Base-by-base conservation (phyloP, 1,140 invertebrate species). In the Colletes latitarsis region DNA sequence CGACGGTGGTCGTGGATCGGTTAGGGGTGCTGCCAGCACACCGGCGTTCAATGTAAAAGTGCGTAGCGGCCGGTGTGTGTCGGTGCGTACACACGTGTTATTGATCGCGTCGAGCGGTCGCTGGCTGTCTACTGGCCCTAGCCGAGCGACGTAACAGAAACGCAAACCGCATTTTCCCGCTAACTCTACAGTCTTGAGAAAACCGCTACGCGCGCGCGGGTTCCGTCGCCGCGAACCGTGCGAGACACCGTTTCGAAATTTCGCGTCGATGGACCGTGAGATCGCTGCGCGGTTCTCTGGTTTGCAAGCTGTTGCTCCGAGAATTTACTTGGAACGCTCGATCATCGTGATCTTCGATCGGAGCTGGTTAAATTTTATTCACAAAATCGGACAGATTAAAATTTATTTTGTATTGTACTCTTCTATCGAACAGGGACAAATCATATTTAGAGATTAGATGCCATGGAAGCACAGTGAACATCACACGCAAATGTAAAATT, bases 51-150 rank as follows among this genome's bases (percentile, higher is more conserved):
- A 83, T 83, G 87, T 88, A 89, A 89, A 89, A 88, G 83, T 90
- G 88, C 88, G 88, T 90, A 81, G 74, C 69, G 68, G 71, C 78
- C 62, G 14, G 84, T 87, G 89, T 85, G 90, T 88, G 89, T 88
- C 89, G 88, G 90, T 92, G 92, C 91, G 90, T 92, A 88, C 91
- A 92, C 91, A 92, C 91, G 91, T 92, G 92, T 90, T 92, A 92
- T 92, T 92, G 91, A 92, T 92, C 92, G 92, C 87, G 73, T 46
- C 55, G 79, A 77, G 80, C 72, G 70, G 19, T 53, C n/a, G 49
- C 49, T 84, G 82, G 82, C 81, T 79, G 90, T 71, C 82, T 82
- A 81, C 80, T 84, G 82, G 30, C 82, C 76, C 72, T 71, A 79
- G 81, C 83, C 81, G 30, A 83, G 71, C 83, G 14, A 52, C 53